Evolutionary conservation across 2,797 vertebrate species (phyloP).

Genomic region (Arvicola amphibius): DNA sequence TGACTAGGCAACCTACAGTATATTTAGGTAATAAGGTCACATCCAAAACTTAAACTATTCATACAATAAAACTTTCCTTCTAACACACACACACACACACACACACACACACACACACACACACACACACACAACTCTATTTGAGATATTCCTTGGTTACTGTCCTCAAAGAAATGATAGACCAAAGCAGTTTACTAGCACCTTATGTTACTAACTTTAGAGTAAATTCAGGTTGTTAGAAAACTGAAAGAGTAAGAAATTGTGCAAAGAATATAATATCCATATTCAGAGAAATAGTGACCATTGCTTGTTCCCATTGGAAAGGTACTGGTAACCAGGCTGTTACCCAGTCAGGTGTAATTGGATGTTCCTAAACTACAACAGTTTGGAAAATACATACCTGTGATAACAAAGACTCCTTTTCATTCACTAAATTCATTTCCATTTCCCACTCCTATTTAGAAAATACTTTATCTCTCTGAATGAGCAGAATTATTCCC

Average conservation of each 20-base stretch:
- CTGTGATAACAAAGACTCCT: not conserved
- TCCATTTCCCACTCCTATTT: not conserved
- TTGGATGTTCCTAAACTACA: not conserved
- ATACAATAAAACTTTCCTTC: not conserved
- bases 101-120: not conserved
- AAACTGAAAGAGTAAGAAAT: not conserved
- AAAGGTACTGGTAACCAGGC: not conserved
- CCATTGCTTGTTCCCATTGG: not conserved
- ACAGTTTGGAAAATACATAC: not conserved
- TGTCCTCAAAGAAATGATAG: not conserved
- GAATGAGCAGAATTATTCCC: not conserved
- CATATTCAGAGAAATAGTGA: not conserved
- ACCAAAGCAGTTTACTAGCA: not conserved
- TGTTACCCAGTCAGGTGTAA: not conserved
- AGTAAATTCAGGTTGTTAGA: not conserved
- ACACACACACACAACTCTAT: accelerated
- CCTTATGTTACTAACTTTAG: not conserved
- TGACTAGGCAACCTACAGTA: not conserved
- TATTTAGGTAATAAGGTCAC: not conserved
- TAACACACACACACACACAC: not conserved
- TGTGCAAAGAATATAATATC: not conserved
- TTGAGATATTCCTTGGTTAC: slow-evolving; percentile 10
- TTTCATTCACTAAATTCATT: slow-evolving; percentile 7
- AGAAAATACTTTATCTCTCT: not conserved
- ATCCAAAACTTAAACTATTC: not conserved